These are phyloP conservation scores for Trisateles emortualis DNA, from an alignment of 2,888 invertebrate genomes.

Conservation along the genomic window DNA sequence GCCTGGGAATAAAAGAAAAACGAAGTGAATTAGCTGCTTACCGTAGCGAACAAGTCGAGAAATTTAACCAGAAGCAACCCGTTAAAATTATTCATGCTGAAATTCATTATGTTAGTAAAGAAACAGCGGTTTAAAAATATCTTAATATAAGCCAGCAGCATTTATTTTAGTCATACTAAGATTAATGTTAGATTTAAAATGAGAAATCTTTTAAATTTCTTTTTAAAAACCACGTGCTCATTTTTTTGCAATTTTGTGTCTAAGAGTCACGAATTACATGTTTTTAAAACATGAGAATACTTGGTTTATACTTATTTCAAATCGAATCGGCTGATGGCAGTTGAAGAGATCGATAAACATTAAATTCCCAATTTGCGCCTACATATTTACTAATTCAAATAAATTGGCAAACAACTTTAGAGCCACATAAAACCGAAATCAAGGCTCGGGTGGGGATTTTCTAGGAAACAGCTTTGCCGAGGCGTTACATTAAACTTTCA, in stretches of 20 bases:
- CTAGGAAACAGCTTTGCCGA: slow-evolving; percentile 61
- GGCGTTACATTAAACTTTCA: slow-evolving; percentile 78
- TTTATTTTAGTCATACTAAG: background rate
- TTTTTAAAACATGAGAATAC: slow-evolving; percentile 13
- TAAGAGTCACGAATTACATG: slow-evolving; percentile 10
- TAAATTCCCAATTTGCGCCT: slow-evolving; percentile 32
- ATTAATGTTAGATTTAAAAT: background rate
- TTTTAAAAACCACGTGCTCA: background rate
- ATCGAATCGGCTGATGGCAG: slow-evolving; percentile 15
- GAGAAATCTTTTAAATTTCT: background rate
- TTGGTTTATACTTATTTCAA: slow-evolving; percentile 12
- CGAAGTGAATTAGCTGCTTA: slow-evolving; percentile 36
- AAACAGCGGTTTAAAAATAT: slow-evolving; percentile 1
- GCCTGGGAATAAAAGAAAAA: slow-evolving; percentile 40
- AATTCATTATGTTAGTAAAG: slow-evolving; percentile 5
- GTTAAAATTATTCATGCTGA: slow-evolving; percentile 9
- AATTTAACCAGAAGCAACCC: slow-evolving; percentile 28
- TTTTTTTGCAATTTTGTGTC: background rate
- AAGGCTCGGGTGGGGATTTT: slow-evolving; percentile 63
- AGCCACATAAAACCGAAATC: slow-evolving; percentile 72
- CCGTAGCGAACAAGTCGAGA: slow-evolving; percentile 25
- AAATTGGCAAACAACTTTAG: slow-evolving; percentile 67
- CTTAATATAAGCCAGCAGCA: background rate
- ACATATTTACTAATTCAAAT: slow-evolving; percentile 61
- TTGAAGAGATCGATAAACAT: slow-evolving; percentile 23